Conservation (phyloP, 2,113 vertebrate species). For the Etheostoma cragini region DNA sequence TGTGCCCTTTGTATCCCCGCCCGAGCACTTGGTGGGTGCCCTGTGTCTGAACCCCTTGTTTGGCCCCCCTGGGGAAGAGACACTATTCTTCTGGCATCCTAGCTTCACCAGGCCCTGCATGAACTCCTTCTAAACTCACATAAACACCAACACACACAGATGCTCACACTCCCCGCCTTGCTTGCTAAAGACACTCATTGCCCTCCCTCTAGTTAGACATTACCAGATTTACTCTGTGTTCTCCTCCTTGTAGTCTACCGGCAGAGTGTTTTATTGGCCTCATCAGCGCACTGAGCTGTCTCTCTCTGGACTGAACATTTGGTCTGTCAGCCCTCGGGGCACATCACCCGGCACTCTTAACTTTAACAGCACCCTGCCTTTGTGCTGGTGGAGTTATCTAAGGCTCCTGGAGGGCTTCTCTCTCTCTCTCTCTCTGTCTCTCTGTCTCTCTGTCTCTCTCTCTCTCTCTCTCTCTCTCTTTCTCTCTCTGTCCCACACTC, state of each 20-base stretch:
- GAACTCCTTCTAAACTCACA: conserved; percentile 67
- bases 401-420: conserved; percentile 43
- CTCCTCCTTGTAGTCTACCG: conserved; percentile 35
- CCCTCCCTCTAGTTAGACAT: conserved; percentile 77
- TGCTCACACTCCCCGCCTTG: conserved; percentile 20
- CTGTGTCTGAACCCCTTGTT: conserved; percentile 72
- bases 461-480: conserved; percentile 1
- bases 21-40: conserved; percentile 57
- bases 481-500: background rate
- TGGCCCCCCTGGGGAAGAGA: conserved; percentile 46
- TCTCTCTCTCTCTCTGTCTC: conserved; percentile 10
- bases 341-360: conserved; percentile 38
- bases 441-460: background rate
- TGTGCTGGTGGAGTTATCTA: conserved; percentile 64
- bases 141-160: conserved; percentile 59
- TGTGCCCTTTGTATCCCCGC: conserved; percentile 69
- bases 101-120: conserved; percentile 63
- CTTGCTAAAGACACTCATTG: conserved; percentile 62
- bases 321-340: conserved; percentile 61
- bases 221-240: conserved; percentile 62
- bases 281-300: conserved; percentile 58
- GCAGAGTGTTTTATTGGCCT: conserved; percentile 71
- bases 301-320: conserved; percentile 58
- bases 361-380: conserved; percentile 53
- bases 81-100: conserved; percentile 72